Base-by-base conservation (phyloP, 2,797 vertebrate species). In the Hydrolagus colliei region DNA sequence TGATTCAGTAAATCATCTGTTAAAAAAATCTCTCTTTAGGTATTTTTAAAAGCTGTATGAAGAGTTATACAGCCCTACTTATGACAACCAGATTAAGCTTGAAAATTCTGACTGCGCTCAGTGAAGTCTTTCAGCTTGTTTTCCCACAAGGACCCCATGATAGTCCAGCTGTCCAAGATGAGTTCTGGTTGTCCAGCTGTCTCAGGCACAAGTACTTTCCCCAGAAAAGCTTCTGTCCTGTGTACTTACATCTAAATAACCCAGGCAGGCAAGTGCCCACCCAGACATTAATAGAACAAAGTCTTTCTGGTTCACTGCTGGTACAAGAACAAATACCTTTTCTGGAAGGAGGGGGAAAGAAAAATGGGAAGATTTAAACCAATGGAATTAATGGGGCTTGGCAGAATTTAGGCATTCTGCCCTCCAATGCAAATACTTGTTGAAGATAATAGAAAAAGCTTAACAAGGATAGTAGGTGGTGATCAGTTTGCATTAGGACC, bases 361-460 rank as follows among this genome's bases (percentile, higher is more conserved):
- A 75, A 68, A 63, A 88, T 87, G 89, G 89, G 89, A 86, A 89
- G 75, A 87, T 92, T 90, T 91, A 74, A 89, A 91, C 90, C 87
- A 91, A 89, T 90, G 88, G 72, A 89, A 87, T 89, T 93, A 92
- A 93, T 92, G 90, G 91, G 89, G 90, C 90, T 88, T 88, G 89
- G 90, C 91, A 90, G 94, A 92, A 93, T 92, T 93, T 93, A 93
- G 91, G 90, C 86, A 52, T 93, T 92, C 86, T 89, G 85, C 90
- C 89, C 85, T 87, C 87, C 90, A 90, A 87, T 89, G 88, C 93
- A 91, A 93, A 91, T 93, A 90, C 86, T 86, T 79, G 41, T 76
- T 72, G 79, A 78, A 78, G 20, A 79, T 9, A 41, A 76, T 35
- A 59, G n/a, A 76, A 76, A 76, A 59, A 8, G 41, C 41, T 16